Conservation (phyloP, 2,113 vertebrate genomes). For the Psittacus erithacus region DNA sequence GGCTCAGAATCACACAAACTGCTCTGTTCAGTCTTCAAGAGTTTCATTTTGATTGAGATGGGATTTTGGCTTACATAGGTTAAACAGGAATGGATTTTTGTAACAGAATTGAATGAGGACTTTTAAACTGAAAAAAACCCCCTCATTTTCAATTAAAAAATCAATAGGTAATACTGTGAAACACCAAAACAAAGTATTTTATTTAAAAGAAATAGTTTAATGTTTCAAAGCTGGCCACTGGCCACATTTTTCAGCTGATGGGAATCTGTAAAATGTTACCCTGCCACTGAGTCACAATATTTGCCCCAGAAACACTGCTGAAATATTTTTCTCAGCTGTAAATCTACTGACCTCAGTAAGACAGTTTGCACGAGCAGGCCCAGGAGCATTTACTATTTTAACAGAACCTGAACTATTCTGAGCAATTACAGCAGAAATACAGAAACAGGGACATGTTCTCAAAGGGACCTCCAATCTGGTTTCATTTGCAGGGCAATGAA, state of each 20-base stretch:
- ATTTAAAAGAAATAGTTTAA: neutral
- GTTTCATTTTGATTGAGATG: neutral
- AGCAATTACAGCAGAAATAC: neutral
- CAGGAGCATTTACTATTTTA: neutral
- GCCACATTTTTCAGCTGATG: neutral
- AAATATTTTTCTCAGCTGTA: neutral
- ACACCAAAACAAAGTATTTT: neutral
- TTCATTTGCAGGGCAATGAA: neutral
- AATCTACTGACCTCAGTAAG: neutral
- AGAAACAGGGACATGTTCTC: neutral
- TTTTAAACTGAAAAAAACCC: neutral
- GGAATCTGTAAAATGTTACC: neutral
- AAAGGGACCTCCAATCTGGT: neutral
- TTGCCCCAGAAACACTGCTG: neutral
- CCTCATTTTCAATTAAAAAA: neutral
- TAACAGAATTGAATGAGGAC: neutral
- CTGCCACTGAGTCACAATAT: neutral
- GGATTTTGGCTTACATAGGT: neutral
- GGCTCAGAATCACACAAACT: neutral
- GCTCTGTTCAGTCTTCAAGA: neutral
- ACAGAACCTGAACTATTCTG: neutral
- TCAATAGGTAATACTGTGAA: neutral
- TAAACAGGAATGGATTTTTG: neutral
- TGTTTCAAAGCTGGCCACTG: neutral
- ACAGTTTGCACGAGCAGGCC: neutral